phyloP scores from a whole-genome alignment of 2,888 invertebrate genomes.

The Matsumyia berberina region DNA sequence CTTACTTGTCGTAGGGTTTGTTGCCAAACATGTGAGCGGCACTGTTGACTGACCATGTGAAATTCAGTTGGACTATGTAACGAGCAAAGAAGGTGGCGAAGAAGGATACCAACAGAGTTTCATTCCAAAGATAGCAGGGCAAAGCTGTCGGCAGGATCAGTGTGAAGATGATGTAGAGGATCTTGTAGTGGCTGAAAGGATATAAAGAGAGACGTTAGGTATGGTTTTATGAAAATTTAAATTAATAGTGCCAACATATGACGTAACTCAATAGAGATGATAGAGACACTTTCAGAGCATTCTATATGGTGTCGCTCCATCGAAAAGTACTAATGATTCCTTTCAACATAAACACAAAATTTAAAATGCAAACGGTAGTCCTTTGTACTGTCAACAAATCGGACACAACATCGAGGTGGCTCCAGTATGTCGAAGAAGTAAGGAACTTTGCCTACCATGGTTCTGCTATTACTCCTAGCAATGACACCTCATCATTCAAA shows the following conservation, averaged over 20 bases:
- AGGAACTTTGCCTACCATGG: no score
- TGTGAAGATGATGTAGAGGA: slow-evolving; percentile 85
- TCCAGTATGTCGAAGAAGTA: no score
- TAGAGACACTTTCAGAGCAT: no score
- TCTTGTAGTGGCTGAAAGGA: slow-evolving; percentile 86
- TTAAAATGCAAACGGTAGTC: no score
- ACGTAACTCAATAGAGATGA: no score
- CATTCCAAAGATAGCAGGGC: slow-evolving; percentile 88
- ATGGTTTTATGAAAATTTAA: background rate
- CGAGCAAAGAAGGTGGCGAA: slow-evolving; percentile 86
- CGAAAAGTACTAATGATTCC: no score
- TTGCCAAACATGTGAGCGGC: slow-evolving; percentile 89
- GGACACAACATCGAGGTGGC: no score
- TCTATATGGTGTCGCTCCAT: no score
- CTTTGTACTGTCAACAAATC: no score
- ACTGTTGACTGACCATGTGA: slow-evolving; percentile 91
- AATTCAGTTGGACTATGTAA: slow-evolving; percentile 87
- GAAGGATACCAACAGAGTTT: slow-evolving; percentile 86
- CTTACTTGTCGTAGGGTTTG: slow-evolving; percentile 88
- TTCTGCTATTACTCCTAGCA: no score
- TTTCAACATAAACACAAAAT: no score
- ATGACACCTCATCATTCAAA: no score
- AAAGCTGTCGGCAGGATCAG: slow-evolving; percentile 86
- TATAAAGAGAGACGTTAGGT: background rate
- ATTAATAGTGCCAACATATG: background rate